Evolutionary conservation across 1,140 invertebrate genomes (phyloP).

Genomic region (Drosophila hydei): DNA sequence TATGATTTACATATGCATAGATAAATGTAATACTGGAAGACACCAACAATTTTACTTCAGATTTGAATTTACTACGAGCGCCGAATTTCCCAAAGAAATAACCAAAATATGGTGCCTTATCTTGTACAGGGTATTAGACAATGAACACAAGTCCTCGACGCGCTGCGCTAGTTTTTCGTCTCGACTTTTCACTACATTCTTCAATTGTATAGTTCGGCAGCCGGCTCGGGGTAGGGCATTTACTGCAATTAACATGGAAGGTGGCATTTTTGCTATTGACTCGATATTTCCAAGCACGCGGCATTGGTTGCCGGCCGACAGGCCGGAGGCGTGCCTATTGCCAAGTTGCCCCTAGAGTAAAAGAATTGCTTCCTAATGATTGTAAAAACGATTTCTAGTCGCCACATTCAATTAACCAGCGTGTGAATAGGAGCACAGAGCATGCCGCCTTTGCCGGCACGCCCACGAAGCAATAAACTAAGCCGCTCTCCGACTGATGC

Average conservation of each 20-base stretch:
- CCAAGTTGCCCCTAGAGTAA: slow-evolving; percentile 10
- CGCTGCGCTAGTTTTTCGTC: not conserved
- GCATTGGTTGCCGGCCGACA: slow-evolving; percentile 1
- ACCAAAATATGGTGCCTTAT: no score
- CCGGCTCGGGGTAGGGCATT: not conserved
- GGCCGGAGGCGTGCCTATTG: slow-evolving; percentile 17
- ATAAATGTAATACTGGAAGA: no score
- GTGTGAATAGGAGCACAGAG: slow-evolving; percentile 66
- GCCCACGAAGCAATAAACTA: slow-evolving; percentile 26
- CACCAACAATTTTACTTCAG: no score
- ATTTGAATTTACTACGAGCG: no score
- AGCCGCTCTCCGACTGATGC: not conserved
- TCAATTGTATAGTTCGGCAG: not conserved
- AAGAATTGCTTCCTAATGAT: slow-evolving; percentile 57
- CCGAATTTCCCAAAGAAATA: no score
- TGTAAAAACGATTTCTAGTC: slow-evolving; percentile 66
- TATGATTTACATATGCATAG: no score
- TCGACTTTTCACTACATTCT: not conserved
- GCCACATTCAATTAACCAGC: slow-evolving; percentile 70
- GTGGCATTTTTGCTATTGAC: slow-evolving; percentile 75
- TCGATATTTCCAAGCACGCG: slow-evolving; percentile 59
- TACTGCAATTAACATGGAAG: slow-evolving; percentile 64
- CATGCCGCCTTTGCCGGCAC: slow-evolving; percentile 43
- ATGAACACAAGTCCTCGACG: slow-evolving; percentile 45
- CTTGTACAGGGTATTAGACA: slow-evolving; percentile 16